Conservation (phyloP, 2,888 invertebrate genomes). For the Caenorhabditis wallacei region DNA sequence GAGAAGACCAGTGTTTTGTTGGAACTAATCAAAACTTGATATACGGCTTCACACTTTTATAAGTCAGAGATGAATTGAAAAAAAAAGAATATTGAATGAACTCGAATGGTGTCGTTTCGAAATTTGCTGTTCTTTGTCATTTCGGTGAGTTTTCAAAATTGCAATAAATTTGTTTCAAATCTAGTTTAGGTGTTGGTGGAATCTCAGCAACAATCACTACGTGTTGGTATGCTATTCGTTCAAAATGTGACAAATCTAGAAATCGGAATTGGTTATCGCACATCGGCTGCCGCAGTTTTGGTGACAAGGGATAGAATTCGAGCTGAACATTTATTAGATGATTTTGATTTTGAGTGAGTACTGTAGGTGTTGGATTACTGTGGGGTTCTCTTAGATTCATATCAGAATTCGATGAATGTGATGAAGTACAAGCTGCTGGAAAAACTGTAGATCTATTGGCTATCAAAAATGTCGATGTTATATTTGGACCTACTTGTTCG, state of each 20-base stretch:
- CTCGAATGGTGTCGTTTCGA: neutral
- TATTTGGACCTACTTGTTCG: conserved; percentile 77
- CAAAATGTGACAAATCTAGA: conserved; percentile 32
- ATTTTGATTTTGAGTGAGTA: conserved; percentile 62
- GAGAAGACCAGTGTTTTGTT: conserved; percentile 1
- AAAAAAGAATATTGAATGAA: neutral
- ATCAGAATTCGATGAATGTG: conserved; percentile 70
- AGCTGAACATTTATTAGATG: conserved; percentile 64
- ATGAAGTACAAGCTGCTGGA: conserved; percentile 71
- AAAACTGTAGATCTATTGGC: conserved; percentile 60
- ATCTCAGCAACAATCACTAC: conserved; percentile 18
- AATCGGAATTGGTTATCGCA: conserved; percentile 55
- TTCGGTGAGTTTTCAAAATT: neutral
- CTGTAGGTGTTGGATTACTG: neutral
- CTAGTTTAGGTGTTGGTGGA: neutral
- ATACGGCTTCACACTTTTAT: conserved; percentile 18
- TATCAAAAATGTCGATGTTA: conserved; percentile 65
- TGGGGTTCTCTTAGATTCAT: conserved; percentile 34
- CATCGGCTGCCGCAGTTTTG: conserved; percentile 69
- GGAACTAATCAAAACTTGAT: conserved; percentile 16
- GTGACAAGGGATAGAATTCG: conserved; percentile 68
- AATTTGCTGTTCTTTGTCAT: neutral
- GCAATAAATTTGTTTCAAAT: neutral
- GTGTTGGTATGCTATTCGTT: conserved; percentile 36
- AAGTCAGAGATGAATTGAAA: neutral